Evolutionary conservation across 2,888 invertebrate species (phyloP).

Genomic region (Lycaena phlaeas): DNA sequence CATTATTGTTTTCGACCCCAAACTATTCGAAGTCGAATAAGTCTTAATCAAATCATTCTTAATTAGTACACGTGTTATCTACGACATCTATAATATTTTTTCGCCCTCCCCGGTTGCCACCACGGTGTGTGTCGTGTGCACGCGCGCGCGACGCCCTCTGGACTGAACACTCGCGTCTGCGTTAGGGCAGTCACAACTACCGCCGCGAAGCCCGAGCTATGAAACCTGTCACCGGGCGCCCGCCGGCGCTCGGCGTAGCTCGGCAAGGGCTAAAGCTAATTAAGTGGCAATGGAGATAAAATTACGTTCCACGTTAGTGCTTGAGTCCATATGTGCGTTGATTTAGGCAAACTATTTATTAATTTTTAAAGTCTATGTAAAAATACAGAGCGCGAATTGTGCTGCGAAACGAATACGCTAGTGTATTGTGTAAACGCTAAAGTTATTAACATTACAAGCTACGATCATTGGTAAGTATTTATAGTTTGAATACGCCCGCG

Average conservation of each 20-base stretch:
- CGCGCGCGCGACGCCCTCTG: slow-evolving; percentile 57
- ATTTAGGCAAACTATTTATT: slow-evolving; percentile 10
- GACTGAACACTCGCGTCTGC: slow-evolving; percentile 35
- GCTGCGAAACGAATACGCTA: slow-evolving; percentile 9
- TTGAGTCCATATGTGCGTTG: slow-evolving; percentile 10
- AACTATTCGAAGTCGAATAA: not conserved
- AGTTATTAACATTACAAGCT: slow-evolving; percentile 3
- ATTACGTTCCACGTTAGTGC: slow-evolving; percentile 3
- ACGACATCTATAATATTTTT: slow-evolving; percentile 9
- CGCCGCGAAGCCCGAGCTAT: slow-evolving; percentile 9
- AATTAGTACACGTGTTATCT: not conserved
- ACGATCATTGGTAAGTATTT: not conserved
- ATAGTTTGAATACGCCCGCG: slow-evolving; percentile 8
- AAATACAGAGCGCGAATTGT: slow-evolving; percentile 10
- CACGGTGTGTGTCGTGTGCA: slow-evolving; percentile 30
- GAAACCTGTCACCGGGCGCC: no score
- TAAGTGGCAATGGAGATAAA: slow-evolving; percentile 5
- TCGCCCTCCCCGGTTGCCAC: slow-evolving; percentile 16
- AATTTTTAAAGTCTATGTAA: slow-evolving; percentile 9
- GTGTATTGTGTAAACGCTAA: slow-evolving; percentile 9
- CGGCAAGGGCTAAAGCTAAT: not conserved
- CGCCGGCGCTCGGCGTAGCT: not conserved
- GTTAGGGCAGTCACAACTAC: slow-evolving; percentile 8
- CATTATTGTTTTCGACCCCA: not conserved
- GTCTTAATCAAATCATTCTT: not conserved